Conservation (phyloP, 2,113 vertebrate species). For the Synodontis membranacea region DNA sequence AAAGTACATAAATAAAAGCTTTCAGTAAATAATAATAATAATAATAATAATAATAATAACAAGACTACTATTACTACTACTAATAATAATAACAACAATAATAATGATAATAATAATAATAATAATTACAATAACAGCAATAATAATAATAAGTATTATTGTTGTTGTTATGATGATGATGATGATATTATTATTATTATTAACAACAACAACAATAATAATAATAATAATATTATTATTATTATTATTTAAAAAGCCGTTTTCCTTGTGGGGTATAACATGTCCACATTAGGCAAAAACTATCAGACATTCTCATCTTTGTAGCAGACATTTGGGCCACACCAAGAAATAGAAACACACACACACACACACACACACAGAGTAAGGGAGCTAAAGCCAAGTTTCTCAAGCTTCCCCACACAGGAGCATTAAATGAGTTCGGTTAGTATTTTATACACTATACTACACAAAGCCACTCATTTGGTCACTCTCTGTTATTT, state of each 20-base stretch:
- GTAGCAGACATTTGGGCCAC: neutral
- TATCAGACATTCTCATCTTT: neutral
- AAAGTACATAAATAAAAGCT: neutral
- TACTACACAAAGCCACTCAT: no score
- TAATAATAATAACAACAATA: neutral
- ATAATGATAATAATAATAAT: neutral
- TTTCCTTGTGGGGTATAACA: neutral
- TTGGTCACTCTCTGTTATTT: neutral
- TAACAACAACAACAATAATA: no score
- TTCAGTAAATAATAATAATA: neutral
- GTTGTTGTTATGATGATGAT: no score
- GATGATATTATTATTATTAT: no score
- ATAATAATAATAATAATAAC: no score
- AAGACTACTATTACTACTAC: no score
- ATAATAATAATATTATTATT: no score
- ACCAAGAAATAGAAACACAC: neutral
- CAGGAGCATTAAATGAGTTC: neutral
- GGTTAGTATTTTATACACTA: neutral
- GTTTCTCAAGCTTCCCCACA: neutral
- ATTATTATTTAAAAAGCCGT: no score
- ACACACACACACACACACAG: neutral
- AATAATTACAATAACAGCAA: no score
- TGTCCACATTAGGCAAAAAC: neutral
- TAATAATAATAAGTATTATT: no score
- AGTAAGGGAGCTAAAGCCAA: neutral